Evolutionary conservation across 2,888 invertebrate species (phyloP), one percentile per base, ranked within the genome.

Genomic region (Acrobasis consociella): DNA sequence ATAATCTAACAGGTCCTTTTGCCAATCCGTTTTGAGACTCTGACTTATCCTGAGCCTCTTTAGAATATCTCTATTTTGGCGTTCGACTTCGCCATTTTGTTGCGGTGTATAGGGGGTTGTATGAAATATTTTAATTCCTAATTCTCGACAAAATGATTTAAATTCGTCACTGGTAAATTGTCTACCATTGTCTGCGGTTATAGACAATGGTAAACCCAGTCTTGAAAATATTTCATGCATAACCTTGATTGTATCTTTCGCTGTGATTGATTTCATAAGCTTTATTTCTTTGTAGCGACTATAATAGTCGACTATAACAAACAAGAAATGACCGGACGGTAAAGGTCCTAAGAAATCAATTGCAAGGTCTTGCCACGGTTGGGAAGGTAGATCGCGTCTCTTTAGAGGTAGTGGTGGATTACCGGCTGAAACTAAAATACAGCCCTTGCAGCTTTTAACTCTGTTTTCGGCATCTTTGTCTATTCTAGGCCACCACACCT

Each of bases 31-130:
- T n/a, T n/a, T n/a, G n/a, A n/a, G n/a, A n/a, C n/a, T n/a, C n/a
- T n/a, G n/a, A n/a, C n/a, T n/a, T n/a, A n/a, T n/a, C n/a, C n/a
- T n/a, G n/a, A n/a, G n/a, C n/a, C n/a, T n/a, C n/a, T n/a, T n/a
- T n/a, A n/a, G n/a, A n/a, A n/a, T n/a, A n/a, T n/a, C n/a, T n/a
- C n/a, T n/a, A n/a, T n/a, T n/a, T n/a, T n/a, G n/a, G n/a, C n/a
- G n/a, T n/a, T n/a, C n/a, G n/a, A n/a, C n/a, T n/a, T n/a, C n/a
- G n/a, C n/a, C n/a, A n/a, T n/a, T n/a, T n/a, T n/a, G n/a, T n/a
- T n/a, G n/a, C 0, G 75, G 72, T 8, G 71, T 74, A n/a, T 76
- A 76, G 0, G 73, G 73, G 0, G 73, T 46, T 0, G 70, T 66
- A 59, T 67, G 64, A 37, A 55, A 68, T 22, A 72, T 53, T 9